Evolutionary conservation across 64 coral and sea anemone genomes (phyloP), one percentile per base, ranked within the genome.

Genomic region (Actinia tenebrosa): DNA sequence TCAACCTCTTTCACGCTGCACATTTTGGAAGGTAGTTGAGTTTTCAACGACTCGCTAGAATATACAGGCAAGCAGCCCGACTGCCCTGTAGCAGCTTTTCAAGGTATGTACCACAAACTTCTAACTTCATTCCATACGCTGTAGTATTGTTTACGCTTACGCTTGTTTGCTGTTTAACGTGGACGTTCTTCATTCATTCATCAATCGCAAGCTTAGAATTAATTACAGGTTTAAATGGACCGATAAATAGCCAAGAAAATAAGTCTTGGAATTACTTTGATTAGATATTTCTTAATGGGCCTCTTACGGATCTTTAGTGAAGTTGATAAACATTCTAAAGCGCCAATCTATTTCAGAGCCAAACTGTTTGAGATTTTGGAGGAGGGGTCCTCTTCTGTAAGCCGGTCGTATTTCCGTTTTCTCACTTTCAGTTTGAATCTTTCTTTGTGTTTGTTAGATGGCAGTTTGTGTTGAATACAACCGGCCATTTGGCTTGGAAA

Each of bases 401-500:
- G 45, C 20, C 16, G 50, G 18, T 85, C 18, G 54, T 64, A 85
- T 85, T 85, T 85, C 83, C 83, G 83, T 85, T 85, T 62, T 45
- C 86, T 91, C 79, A 81, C 79, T 81, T 81, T 81, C 79, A 23
- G 18, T 86, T 60, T 89, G 52, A 82, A 37, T 86, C 43, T 77
- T 86, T 79, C 45, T 79, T 60, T 91, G 19, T 83, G 19, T 83
- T 63, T 77, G 47, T 68, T 93, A 88, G 89, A 96, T 96, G 94
- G 91, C 91, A 87, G 94, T 93, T 63, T 88, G 89, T 84, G 88
- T 92, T 64, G 94, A 93, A 83, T 80, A 77, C 71, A 89, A 89
- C 64, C 92, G 91, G 86, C 45, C 94, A 18, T 96, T 96, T 84
- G 94, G 85, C 16, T 89, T 93, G 86, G 94, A 93, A 64, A 88